Evolutionary conservation across 2,888 invertebrate genomes (phyloP).

Genomic region (Amphipoea oculea): DNA sequence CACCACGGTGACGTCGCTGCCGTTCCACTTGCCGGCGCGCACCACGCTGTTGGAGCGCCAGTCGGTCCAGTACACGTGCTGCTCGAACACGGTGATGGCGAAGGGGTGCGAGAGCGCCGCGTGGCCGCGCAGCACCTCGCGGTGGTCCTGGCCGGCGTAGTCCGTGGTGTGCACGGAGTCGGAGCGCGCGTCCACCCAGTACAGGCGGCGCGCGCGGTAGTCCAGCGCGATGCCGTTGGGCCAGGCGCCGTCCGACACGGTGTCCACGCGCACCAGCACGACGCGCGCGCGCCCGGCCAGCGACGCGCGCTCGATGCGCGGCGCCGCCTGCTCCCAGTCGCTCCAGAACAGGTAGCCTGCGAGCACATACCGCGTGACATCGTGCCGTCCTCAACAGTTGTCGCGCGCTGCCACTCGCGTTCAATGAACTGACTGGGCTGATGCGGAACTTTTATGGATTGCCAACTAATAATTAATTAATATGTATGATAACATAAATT

Average conservation of each 20-base stretch:
- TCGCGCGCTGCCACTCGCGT: neutral
- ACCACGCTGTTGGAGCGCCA: conserved; percentile 97
- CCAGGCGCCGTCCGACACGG: conserved; percentile 93
- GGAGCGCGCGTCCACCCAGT: conserved; percentile 96
- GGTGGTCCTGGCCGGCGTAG: conserved; percentile 94
- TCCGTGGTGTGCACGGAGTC: conserved; percentile 96
- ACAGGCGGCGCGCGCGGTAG: conserved; percentile 93
- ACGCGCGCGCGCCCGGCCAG: conserved; percentile 93
- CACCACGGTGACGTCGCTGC: conserved; percentile 93
- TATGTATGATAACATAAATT: neutral
- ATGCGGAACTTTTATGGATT: neutral
- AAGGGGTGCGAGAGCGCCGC: conserved; percentile 96
- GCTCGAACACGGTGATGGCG: conserved; percentile 96
- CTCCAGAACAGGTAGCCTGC: conserved; percentile 94
- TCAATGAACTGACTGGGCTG: neutral
- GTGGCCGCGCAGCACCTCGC: conserved; percentile 93
- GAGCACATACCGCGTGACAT: neutral
- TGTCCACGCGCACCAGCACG: conserved; percentile 91
- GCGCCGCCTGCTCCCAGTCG: conserved; percentile 95
- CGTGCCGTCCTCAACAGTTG: neutral
- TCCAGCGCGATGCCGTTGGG: conserved; percentile 96
- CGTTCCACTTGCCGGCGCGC: conserved; percentile 96
- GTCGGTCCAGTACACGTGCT: conserved; percentile 98
- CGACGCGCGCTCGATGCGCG: conserved; percentile 95
- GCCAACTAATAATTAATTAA: neutral